These are phyloP conservation scores for Hemichromis elongatus DNA, from an alignment of 2,113 vertebrate species.

Conservation along the genomic window DNA sequence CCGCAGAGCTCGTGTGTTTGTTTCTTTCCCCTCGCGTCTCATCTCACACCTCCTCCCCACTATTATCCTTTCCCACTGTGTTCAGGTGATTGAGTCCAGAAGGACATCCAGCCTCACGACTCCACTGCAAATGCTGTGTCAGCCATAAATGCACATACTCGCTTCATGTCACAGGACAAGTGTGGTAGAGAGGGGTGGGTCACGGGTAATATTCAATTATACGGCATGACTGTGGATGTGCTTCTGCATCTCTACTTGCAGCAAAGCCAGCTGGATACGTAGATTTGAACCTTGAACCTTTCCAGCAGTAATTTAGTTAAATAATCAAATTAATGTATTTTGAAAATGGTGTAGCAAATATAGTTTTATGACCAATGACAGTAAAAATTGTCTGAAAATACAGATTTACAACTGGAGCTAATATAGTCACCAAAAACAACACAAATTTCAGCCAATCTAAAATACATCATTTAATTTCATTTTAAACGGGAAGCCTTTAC, in stretches of 20 bases:
- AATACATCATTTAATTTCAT: not conserved
- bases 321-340: not conserved
- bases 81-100: conserved; percentile 33
- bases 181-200: not conserved
- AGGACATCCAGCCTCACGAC: not conserved
- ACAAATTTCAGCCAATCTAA: not conserved
- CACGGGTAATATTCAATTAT: not conserved
- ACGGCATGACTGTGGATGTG: not conserved
- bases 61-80: not conserved
- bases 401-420: not conserved
- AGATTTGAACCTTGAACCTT: not conserved
- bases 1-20: not conserved
- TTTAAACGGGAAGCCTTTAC: not conserved
- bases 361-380: not conserved
- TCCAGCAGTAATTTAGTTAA: not conserved
- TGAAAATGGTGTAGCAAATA: not conserved
- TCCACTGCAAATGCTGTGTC: conserved; percentile 9
- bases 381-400: not conserved
- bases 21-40: not conserved
- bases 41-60: not conserved
- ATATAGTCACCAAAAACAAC: not conserved
- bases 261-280: not conserved
- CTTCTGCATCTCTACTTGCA: not conserved
- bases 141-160: not conserved
- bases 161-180: not conserved